These are phyloP conservation scores for Myiozetetes cayanensis DNA, from an alignment of 2,113 vertebrate species.

Conservation along the genomic window DNA sequence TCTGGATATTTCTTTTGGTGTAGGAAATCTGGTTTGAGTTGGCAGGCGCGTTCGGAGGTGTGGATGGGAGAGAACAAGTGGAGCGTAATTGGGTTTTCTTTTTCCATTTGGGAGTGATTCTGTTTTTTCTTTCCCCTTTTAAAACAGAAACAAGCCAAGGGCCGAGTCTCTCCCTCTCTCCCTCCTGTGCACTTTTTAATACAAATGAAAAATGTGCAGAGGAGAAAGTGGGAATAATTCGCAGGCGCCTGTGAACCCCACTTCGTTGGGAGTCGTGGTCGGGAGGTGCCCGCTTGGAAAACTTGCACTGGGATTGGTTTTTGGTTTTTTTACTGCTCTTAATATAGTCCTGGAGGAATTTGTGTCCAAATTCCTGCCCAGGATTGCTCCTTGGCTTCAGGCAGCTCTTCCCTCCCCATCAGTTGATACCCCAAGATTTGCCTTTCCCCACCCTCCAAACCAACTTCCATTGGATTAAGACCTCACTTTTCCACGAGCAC, in stretches of 20 bases:
- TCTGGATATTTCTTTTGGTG: not conserved
- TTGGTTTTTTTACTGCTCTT: not conserved
- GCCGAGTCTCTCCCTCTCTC: not conserved
- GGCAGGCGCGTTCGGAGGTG: slow-evolving; percentile 22
- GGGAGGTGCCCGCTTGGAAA: not conserved
- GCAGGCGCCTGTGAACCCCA: not conserved
- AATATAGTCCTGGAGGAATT: slow-evolving; percentile 47
- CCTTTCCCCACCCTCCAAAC: not conserved
- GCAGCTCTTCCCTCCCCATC: not conserved
- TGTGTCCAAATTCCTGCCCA: not conserved
- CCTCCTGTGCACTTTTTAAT: not conserved
- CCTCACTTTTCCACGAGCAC: not conserved
- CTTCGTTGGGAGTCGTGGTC: not conserved
- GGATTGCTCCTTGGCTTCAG: not conserved
- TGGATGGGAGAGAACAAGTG: slow-evolving; percentile 27
- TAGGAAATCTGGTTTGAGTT: slow-evolving; percentile 32
- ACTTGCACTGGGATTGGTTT: not conserved
- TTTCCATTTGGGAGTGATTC: not conserved
- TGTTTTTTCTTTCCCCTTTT: not conserved
- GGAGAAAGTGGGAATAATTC: not conserved
- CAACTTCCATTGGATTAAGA: not conserved
- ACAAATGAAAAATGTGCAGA: not conserved
- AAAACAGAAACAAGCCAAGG: not conserved
- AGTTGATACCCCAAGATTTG: not conserved
- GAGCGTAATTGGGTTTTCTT: slow-evolving; percentile 14